Evolutionary conservation across 2,797 vertebrate genomes (phyloP).

Genomic region (Parauchenoglanis ngamensis): DNA sequence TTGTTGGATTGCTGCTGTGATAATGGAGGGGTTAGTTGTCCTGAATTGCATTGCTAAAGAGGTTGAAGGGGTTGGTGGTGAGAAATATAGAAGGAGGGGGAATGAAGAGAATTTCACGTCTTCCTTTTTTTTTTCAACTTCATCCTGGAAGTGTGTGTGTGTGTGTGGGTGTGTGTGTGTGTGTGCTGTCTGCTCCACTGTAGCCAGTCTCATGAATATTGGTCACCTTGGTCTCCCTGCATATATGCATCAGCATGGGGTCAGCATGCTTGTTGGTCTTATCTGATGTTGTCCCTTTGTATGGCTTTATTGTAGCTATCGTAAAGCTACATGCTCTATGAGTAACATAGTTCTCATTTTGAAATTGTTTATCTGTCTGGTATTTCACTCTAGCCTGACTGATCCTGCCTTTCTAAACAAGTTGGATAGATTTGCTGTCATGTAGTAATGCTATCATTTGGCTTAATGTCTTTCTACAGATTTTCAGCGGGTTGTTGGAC

Average conservation of each 20-base stretch:
- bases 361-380: conserved; percentile 13
- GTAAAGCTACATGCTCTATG: conserved; percentile 10
- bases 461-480: conserved; percentile 34
- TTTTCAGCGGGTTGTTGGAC: conserved; percentile 26
- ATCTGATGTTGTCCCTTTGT: not conserved
- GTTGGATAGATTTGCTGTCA: conserved; percentile 37
- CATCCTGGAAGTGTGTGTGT: conserved; percentile 13
- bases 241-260: conserved; percentile 31
- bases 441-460: conserved; percentile 34
- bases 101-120: conserved; percentile 22
- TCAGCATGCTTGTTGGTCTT: not conserved
- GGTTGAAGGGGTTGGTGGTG: conserved; percentile 50
- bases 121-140: not conserved
- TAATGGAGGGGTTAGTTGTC: conserved; percentile 49
- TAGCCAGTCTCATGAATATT: conserved; percentile 32
- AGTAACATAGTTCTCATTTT: not conserved
- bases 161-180: conserved; percentile 20
- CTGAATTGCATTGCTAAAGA: conserved; percentile 47
- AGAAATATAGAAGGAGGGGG: conserved; percentile 2
- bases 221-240: not conserved
- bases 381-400: conserved; percentile 4
- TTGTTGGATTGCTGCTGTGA: conserved; percentile 32
- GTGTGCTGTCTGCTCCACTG: conserved; percentile 22
- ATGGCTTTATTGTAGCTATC: not conserved
- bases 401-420: conserved; percentile 28